Base-by-base conservation (phyloP, 1,140 invertebrate species). In the Ceratosolen fusciceps region DNA sequence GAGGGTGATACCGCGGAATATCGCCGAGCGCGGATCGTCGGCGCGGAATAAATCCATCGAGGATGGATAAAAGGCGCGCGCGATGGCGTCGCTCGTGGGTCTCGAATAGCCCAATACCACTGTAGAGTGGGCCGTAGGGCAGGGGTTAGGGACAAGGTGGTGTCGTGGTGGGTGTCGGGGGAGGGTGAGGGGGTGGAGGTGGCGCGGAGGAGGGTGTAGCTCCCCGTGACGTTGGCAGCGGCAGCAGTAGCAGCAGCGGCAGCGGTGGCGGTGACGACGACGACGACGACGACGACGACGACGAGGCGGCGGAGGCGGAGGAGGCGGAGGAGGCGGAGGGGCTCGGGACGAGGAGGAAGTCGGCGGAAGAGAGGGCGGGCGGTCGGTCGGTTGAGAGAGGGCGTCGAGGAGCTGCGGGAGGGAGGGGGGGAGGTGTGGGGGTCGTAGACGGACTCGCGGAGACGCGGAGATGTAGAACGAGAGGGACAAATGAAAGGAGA, bases 401-500 rank as follows among this genome's bases (percentile, higher is more conserved):
- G 26, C 26, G 2, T 31, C 16, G 60, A 5, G 2, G 12, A 26
- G 65, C 26, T n/a, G 34, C 10, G 37, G 16, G 1, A 26, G 68
- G 43, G 68, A 26, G 39, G 47, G 68, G 24, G 47, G 10, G 14
- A 14, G 29, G n/a, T n/a, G n/a, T n/a, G n/a, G 14, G 37, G 26
- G 16, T 8, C 52, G 60, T 47, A 77, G 74, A 74, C 70, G 54
- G 71, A 39, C 62, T 56, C 54, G 77, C 37, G 67, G 68, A 75
- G 74, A 77, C 60, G 86, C 81, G 83, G 84, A 86, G 84, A 85
- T 85, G 84, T 85, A 84, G 84, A 87, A 83, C 60, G 85, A 85
- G 85, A 87, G 85, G 83, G 83, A 86, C 86, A 90, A 89, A 90
- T 90, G 88, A 88, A 90, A 89, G 86, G 89, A 90, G 89, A 90